A percentile compares a stretch with the other conserved stretches of the same genome.
Evolutionary conservation across 2,888 invertebrate species (phyloP).

Genomic region (Bruchidius siliquastri): DNA sequence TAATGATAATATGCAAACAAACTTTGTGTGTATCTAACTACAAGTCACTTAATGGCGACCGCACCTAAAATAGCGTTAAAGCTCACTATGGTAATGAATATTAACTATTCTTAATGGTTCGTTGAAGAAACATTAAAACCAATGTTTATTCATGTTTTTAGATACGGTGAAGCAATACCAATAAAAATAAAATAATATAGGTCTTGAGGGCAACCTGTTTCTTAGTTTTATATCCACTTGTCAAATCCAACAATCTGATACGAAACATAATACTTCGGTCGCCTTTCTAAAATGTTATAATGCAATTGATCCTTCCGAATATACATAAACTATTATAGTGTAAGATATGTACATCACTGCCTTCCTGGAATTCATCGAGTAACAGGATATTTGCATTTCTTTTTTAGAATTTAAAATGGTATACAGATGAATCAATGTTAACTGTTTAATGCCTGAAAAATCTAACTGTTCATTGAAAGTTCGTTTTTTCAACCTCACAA

Average conservation of each 20-base stretch:
- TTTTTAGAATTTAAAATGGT: no score
- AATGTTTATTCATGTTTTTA: not conserved
- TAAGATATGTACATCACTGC: no score
- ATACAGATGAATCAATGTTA: no score
- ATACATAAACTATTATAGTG: no score
- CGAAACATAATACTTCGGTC: not conserved
- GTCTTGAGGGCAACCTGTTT: not conserved
- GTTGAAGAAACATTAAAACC: not conserved
- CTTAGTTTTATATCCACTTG: not conserved
- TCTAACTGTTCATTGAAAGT: no score
- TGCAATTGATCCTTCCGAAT: no score
- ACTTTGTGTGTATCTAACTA: not conserved
- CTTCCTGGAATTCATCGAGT: no score
- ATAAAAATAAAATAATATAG: not conserved
- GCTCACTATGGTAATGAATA: not conserved
- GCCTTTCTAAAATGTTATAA: no score
- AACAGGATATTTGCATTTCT: no score
- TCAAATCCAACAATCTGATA: not conserved
- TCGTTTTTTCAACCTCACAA: no score
- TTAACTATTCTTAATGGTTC: not conserved
- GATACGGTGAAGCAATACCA: not conserved
- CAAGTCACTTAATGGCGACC: not conserved
- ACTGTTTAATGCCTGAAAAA: no score
- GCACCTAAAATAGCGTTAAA: not conserved
- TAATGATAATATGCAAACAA: not conserved